A percentile compares a stretch with the other conserved stretches of the same genome.
Evolutionary conservation across 2,113 vertebrate species (phyloP).

Genomic region (Eidolon helvum): DNA sequence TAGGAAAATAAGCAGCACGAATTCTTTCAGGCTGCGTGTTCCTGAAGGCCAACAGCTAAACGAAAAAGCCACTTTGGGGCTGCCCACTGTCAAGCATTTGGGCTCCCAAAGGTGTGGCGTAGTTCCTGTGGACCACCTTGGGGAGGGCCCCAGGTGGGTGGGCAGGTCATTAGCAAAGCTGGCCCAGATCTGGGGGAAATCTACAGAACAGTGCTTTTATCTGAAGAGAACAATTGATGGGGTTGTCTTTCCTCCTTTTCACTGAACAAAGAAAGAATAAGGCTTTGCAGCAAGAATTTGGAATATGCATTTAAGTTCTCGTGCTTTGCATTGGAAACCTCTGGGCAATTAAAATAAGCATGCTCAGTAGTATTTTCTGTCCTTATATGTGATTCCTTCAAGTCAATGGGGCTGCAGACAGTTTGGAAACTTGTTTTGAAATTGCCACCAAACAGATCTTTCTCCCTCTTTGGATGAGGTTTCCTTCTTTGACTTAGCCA

Average conservation of each 20-base stretch:
- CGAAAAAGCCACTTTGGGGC: neutral
- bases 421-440: constrained; percentile 72
- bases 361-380: constrained; percentile 44
- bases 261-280: constrained; percentile 71
- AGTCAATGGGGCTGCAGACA: constrained; percentile 53
- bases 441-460: constrained; percentile 53
- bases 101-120: constrained; percentile 25
- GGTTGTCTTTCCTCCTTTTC: constrained; percentile 77
- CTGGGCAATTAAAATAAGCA: constrained; percentile 73
- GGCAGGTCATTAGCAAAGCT: constrained; percentile 72
- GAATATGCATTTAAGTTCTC: constrained; percentile 76
- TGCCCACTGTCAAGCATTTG: neutral
- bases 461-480: constrained; percentile 30
- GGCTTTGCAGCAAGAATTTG: constrained; percentile 77
- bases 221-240: constrained; percentile 75
- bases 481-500: constrained; percentile 43
- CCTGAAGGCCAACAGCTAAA: neutral
- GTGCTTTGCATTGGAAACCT: constrained; percentile 71
- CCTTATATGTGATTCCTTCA: constrained; percentile 71
- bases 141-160: constrained; percentile 73
- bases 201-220: constrained; percentile 75
- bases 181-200: constrained; percentile 60
- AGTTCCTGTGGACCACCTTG: constrained; percentile 60
- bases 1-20: neutral
- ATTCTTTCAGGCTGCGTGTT: constrained; percentile 8